phyloP scores from a whole-genome alignment of 2,888 invertebrate genomes.

The Tetragonula carbonaria region DNA sequence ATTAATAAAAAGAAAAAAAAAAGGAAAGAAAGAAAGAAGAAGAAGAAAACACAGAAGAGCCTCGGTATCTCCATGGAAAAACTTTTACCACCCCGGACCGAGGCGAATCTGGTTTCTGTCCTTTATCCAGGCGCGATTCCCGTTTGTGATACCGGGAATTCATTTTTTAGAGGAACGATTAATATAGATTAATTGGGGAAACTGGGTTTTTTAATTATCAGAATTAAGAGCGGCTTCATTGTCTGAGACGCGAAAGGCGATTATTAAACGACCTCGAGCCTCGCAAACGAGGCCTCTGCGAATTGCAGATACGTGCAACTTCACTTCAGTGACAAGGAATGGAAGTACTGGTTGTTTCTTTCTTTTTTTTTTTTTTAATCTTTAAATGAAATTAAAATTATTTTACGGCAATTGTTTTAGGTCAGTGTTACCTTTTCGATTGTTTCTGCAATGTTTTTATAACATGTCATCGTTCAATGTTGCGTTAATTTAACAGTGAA shows the following conservation, averaged over 20 bases:
- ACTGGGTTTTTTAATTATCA: neutral
- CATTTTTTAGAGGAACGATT: neutral
- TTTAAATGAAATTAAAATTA: neutral
- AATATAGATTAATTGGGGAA: neutral
- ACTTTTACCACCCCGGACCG: neutral
- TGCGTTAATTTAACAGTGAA: no score
- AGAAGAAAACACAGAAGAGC: neutral
- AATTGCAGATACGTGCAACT: neutral
- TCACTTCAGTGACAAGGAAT: neutral
- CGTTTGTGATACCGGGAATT: neutral
- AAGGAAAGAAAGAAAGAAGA: conserved; percentile 5
- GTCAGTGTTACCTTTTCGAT: no score
- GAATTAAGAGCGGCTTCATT: neutral
- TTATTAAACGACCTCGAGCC: neutral
- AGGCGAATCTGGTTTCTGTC: neutral
- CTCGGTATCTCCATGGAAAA: neutral
- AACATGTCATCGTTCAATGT: no score
- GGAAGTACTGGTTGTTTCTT: neutral
- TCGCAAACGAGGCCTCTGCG: neutral
- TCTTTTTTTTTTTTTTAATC: neutral
- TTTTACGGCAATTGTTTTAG: no score
- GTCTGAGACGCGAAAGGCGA: neutral
- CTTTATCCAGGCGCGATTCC: neutral
- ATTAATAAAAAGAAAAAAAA: conserved; percentile 10
- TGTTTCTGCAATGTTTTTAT: no score